phyloP scores from a whole-genome alignment of 1,140 invertebrate species.

The Pachyrhynchus sulphureomaculatus region DNA sequence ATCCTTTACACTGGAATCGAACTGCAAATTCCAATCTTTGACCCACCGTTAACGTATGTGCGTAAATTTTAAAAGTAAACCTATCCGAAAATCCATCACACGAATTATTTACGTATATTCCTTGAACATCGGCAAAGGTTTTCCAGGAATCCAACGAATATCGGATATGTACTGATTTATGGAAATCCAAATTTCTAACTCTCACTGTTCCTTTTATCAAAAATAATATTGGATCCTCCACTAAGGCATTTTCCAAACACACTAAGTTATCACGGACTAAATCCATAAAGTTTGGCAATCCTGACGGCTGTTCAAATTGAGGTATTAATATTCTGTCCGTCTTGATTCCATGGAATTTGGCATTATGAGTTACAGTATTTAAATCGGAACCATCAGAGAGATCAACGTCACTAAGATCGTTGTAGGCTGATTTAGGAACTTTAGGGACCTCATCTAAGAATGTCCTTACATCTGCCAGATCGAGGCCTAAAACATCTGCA shows the following conservation, averaged over 20 bases:
- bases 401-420: conserved; percentile 65
- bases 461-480: conserved; percentile 87
- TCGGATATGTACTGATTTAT: conserved; percentile 86
- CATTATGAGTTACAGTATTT: conserved; percentile 4
- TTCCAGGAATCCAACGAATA: conserved; percentile 87
- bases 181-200: conserved; percentile 87
- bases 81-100: conserved; percentile 92
- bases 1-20: conserved; percentile 77
- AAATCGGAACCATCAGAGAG: conserved; percentile 28
- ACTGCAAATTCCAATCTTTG: conserved; percentile 79
- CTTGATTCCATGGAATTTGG: conserved; percentile 43
- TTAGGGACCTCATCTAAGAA: conserved; percentile 88
- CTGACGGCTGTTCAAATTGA: conserved; percentile 81
- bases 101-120: conserved; percentile 82
- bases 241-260: conserved; percentile 80
- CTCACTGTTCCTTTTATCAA: conserved; percentile 84
- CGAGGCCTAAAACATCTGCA: conserved; percentile 89
- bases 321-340: conserved; percentile 64
- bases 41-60: conserved; percentile 69
- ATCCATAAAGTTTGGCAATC: conserved; percentile 75
- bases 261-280: conserved; percentile 71
- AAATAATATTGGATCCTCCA: conserved; percentile 68
- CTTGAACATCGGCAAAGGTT: conserved; percentile 77
- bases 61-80: conserved; percentile 77
- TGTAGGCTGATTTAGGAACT: conserved; percentile 82